Evolutionary conservation across 2,888 invertebrate species (phyloP).

Genomic region (Leptopilina drosophilae): DNA sequence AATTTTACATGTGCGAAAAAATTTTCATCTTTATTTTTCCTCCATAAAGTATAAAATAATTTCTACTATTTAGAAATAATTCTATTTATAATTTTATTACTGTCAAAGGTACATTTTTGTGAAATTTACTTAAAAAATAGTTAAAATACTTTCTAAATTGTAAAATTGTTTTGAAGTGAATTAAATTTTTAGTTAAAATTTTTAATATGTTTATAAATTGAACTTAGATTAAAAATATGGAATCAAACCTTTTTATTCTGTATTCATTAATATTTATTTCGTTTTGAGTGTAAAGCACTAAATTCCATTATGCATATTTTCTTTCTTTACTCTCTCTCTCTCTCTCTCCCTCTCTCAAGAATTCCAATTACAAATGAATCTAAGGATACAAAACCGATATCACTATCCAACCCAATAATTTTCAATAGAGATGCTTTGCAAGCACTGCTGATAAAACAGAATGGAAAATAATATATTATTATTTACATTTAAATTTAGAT

Average conservation of each 20-base stretch:
- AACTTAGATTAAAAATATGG: too few relatives aligned
- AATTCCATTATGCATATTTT: conserved; percentile 9
- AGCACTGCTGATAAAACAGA: background rate
- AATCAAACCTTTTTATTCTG: background rate
- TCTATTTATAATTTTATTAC: too few relatives aligned
- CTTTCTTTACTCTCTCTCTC: background rate
- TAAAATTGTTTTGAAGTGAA: too few relatives aligned
- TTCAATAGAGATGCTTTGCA: conserved; percentile 6
- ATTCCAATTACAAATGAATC: conserved; percentile 23
- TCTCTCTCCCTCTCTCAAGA: background rate
- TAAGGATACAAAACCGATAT: background rate
- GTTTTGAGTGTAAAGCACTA: background rate
- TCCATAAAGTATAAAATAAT: too few relatives aligned
- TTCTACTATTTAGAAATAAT: too few relatives aligned
- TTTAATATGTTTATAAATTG: too few relatives aligned
- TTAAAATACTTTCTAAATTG: too few relatives aligned
- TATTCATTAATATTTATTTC: background rate
- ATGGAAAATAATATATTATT: background rate
- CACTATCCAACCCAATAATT: conserved; percentile 28
- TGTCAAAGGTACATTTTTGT: too few relatives aligned
- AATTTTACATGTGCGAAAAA: too few relatives aligned
- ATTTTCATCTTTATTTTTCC: too few relatives aligned
- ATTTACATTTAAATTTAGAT: background rate
- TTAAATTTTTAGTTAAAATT: too few relatives aligned
- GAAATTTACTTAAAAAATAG: too few relatives aligned